Conservation (phyloP, 1,140 invertebrate species). For the Plectus sambesii region DNA sequence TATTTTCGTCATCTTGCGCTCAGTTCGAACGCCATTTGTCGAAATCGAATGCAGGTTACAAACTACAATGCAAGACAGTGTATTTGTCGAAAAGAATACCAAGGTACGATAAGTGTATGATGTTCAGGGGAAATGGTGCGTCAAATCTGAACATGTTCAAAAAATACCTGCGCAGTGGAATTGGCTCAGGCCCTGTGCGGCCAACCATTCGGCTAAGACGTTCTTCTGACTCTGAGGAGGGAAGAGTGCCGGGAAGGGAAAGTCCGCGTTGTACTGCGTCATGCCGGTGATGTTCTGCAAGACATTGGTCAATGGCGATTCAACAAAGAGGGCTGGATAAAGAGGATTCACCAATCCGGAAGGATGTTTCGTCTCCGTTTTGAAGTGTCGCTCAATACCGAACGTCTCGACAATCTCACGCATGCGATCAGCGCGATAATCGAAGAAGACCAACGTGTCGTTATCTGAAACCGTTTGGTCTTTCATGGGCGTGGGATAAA, state of each 20-base stretch:
- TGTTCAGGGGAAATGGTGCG: too few species aligned
- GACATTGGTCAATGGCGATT: constrained; percentile 8
- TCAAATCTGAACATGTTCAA: too few species aligned
- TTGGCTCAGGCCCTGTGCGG: constrained; percentile 43
- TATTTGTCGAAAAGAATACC: too few species aligned
- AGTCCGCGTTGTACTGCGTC: constrained; percentile 52
- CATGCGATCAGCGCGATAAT: constrained; percentile 51
- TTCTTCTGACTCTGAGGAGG: constrained; percentile 48
- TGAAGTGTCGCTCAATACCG: constrained; percentile 46
- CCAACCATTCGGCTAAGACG: constrained; percentile 50
- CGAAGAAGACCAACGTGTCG: constrained; percentile 50
- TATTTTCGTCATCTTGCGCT: too few species aligned
- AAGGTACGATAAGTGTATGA: too few species aligned
- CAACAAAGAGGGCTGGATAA: constrained; percentile 3
- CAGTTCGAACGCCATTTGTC: too few species aligned
- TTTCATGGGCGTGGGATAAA: too few species aligned
- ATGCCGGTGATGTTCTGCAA: constrained; percentile 40
- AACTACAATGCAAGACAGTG: too few species aligned
- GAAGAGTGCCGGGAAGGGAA: constrained; percentile 48
- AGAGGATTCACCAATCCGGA: constrained; percentile 24
- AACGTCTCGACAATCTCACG: constrained; percentile 49
- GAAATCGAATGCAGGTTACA: too few species aligned
- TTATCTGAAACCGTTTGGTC: constrained; percentile 42
- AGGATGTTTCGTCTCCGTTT: constrained; percentile 43
- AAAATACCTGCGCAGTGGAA: constrained; percentile 48